A percentile compares a stretch with the other conserved stretches of the same genome.
Evolutionary conservation across 53 echinoderm and acorn worm genomes (phyloP).

Genomic region (Mesocentrotus franciscanus): DNA sequence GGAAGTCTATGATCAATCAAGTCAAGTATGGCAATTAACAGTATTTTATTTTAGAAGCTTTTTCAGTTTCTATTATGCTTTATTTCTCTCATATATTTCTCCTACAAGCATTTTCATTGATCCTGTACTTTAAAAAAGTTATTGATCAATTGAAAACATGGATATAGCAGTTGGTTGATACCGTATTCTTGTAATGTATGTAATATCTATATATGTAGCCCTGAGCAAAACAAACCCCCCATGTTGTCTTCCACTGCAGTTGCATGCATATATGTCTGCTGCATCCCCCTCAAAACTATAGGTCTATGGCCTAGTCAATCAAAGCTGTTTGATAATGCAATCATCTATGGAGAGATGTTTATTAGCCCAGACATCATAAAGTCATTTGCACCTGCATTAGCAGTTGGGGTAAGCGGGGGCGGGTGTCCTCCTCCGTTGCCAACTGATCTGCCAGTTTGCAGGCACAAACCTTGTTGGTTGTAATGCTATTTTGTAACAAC

Average conservation of each 20-base stretch:
- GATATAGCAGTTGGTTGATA: background rate
- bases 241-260: background rate
- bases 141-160: background rate
- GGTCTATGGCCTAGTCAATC: background rate
- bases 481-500: background rate
- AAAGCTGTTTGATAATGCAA: conserved; percentile 9
- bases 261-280: background rate
- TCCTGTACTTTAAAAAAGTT: background rate
- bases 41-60: too few species aligned
- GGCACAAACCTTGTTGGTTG: background rate
- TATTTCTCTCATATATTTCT: too few species aligned
- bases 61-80: too few species aligned
- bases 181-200: background rate
- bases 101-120: too few species aligned
- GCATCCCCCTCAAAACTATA: background rate
- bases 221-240: background rate
- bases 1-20: too few species aligned
- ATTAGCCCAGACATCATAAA: background rate
- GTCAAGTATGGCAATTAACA: too few species aligned
- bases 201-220: too few species aligned
- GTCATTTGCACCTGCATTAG: conserved; percentile 47
- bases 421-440: background rate
- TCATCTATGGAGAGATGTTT: background rate
- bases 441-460: background rate
- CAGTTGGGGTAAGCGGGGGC: background rate